Conservation (phyloP, 1,140 invertebrate genomes). For the Muscidifurax raptorellus region DNA sequence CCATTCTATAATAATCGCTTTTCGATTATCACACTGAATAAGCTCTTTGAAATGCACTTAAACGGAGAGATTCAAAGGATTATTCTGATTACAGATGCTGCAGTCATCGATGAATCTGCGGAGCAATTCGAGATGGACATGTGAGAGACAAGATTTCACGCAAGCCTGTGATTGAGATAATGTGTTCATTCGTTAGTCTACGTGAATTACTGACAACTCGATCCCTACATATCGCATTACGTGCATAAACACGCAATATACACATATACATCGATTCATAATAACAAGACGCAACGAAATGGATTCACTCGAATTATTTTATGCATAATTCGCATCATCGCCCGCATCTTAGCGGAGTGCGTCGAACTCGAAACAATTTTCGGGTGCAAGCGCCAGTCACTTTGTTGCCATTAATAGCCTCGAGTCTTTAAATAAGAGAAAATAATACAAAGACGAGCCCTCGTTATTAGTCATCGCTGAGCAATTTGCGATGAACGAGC, state of each 20-base stretch:
- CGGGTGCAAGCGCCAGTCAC: background rate
- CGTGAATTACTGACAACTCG: constrained; percentile 23
- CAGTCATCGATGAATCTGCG: constrained; percentile 63
- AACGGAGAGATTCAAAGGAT: background rate
- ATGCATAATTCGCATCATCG: background rate
- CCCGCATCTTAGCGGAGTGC: background rate
- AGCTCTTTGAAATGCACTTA: background rate
- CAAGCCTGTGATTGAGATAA: constrained; percentile 54
- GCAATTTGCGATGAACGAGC: background rate
- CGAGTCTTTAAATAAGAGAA: constrained; percentile 23
- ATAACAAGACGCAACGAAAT: background rate
- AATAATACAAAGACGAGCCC: background rate
- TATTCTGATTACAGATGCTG: constrained; percentile 59
- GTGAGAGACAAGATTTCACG: constrained; percentile 56
- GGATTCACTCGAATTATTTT: background rate
- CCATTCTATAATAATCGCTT: background rate
- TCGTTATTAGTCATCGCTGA: background rate
- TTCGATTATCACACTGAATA: background rate
- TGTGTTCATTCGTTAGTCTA: constrained; percentile 53
- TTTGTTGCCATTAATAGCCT: constrained; percentile 35
- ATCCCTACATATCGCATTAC: constrained; percentile 29
- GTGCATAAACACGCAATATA: background rate
- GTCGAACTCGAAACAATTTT: constrained; percentile 25
- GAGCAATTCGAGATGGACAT: constrained; percentile 71
- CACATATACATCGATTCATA: background rate